phyloP scores from a whole-genome alignment of 2,797 vertebrate species.

The Hipposideros larvatus region DNA sequence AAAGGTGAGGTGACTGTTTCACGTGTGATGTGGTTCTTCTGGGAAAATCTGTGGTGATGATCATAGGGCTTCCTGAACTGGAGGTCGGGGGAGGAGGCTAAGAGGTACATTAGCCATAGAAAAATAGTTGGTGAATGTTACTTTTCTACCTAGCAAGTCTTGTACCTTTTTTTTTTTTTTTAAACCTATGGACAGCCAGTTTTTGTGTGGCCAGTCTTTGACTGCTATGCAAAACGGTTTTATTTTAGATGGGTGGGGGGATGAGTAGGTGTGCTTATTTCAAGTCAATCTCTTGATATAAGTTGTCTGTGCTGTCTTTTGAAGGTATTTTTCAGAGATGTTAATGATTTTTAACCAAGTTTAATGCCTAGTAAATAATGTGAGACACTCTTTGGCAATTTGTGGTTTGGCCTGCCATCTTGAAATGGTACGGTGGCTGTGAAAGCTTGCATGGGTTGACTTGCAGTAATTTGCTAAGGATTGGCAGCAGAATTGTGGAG shows the following conservation, averaged over 20 bases:
- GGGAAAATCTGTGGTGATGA: conserved; percentile 8
- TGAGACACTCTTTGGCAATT: background rate
- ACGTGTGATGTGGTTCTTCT: conserved; percentile 41
- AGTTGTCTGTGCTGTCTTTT: background rate
- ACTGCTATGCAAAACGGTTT: background rate
- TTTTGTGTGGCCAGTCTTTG: background rate
- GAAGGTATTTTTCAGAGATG: background rate
- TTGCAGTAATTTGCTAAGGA: background rate
- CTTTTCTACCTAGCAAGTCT: background rate
- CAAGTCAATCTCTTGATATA: background rate
- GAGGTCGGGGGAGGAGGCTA: background rate
- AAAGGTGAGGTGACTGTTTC: background rate
- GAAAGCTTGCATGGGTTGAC: background rate
- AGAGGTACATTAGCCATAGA: background rate
- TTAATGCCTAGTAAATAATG: background rate
- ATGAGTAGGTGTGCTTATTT: background rate
- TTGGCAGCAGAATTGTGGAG: background rate
- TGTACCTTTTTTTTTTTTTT: background rate
- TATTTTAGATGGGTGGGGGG: background rate
- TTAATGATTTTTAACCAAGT: background rate
- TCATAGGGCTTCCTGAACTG: conserved; percentile 14
- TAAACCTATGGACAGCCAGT: background rate
- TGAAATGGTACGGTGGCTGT: background rate
- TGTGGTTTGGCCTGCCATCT: background rate
- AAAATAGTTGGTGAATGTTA: conserved; percentile 36